Conservation (phyloP, 2,888 invertebrate species). For the Rosalia funebris region DNA sequence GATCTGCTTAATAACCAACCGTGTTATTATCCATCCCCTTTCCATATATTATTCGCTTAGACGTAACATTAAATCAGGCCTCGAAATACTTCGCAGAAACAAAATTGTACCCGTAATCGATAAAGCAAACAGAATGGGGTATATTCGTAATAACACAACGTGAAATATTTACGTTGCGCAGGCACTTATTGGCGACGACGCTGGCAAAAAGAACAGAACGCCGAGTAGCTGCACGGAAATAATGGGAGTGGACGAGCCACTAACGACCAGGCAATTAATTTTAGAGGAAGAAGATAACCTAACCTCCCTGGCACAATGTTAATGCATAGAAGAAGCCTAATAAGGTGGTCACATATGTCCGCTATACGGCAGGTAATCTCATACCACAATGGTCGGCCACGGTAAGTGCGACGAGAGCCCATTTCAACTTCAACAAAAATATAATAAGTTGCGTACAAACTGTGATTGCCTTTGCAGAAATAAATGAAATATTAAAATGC, state of each 20-base stretch:
- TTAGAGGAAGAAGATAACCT: conserved; percentile 41
- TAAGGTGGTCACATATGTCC: conserved; percentile 52
- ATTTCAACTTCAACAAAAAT: conserved; percentile 52
- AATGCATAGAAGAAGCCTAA: conserved; percentile 49
- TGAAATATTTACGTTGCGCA: conserved; percentile 29
- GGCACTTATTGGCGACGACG: conserved; percentile 31
- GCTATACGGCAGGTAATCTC: conserved; percentile 44
- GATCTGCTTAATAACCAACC: conserved; percentile 42
- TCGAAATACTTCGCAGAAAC: conserved; percentile 39
- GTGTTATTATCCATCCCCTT: conserved; percentile 42
- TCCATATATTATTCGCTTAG: conserved; percentile 38
- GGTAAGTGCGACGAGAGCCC: conserved; percentile 51
- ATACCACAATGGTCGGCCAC: conserved; percentile 39
- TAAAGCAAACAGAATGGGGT: conserved; percentile 39
- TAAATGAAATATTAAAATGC: conserved; percentile 53
- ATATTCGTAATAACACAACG: conserved; percentile 36
- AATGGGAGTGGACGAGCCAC: conserved; percentile 27
- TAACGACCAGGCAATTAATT: conserved; percentile 50
- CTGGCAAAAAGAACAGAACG: conserved; percentile 26
- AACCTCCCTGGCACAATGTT: conserved; percentile 48
- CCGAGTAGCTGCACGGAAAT: conserved; percentile 19
- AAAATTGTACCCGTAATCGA: conserved; percentile 41
- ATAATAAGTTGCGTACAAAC: conserved; percentile 50
- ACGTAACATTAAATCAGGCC: conserved; percentile 41
- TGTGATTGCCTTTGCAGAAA: conserved; percentile 53